These are phyloP conservation scores for Popillia japonica DNA, from an alignment of 1,140 invertebrate species.

Conservation along the genomic window DNA sequence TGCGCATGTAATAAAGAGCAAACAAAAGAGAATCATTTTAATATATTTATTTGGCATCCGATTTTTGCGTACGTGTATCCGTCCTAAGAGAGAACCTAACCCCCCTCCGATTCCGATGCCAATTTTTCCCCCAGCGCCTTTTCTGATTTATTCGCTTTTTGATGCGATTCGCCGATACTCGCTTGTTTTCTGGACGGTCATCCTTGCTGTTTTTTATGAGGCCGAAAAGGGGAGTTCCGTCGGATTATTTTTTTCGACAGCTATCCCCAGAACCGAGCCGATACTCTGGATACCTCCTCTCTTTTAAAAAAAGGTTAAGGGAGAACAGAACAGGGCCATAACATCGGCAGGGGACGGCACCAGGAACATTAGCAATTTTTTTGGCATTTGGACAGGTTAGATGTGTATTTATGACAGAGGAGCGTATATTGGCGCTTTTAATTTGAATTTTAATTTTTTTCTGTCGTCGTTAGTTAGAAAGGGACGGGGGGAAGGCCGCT, in stretches of 20 bases:
- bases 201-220: slow-evolving; percentile 24
- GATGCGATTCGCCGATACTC: slow-evolving; percentile 16
- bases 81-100: slow-evolving; percentile 1
- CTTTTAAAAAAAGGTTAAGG: slow-evolving; percentile 23
- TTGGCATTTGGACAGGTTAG: slow-evolving; percentile 32
- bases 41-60: slow-evolving; percentile 15
- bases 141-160: slow-evolving; percentile 29
- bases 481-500: not conserved
- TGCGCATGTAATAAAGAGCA: not conserved
- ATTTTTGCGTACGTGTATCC: not conserved
- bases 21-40: slow-evolving; percentile 2
- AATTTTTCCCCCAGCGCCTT: slow-evolving; percentile 16
- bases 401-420: slow-evolving; percentile 28
- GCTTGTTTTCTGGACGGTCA: slow-evolving; percentile 30
- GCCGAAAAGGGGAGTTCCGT: slow-evolving; percentile 16
- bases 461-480: slow-evolving; percentile 18
- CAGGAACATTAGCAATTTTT: slow-evolving; percentile 29
- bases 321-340: not conserved
- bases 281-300: not conserved
- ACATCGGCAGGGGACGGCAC: not conserved
- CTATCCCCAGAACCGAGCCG: not conserved
- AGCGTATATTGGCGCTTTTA: slow-evolving; percentile 34
- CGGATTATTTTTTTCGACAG: slow-evolving; percentile 14
- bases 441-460: slow-evolving; percentile 36
- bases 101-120: not conserved